Conservation (phyloP, 2,888 invertebrate genomes). For the Pollenia amentaria region DNA sequence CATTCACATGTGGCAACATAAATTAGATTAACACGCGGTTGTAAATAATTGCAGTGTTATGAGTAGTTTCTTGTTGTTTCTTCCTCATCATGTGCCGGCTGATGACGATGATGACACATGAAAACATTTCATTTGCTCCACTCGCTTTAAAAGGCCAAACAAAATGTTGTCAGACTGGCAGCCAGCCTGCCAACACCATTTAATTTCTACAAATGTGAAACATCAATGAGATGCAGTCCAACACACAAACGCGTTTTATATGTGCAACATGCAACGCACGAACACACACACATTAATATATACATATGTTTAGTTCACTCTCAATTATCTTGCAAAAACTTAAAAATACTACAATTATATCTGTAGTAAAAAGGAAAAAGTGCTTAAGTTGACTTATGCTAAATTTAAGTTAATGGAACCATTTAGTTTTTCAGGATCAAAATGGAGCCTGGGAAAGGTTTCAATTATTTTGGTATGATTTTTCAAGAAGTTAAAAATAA, state of each 20-base stretch:
- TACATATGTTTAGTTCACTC: constrained; percentile 13
- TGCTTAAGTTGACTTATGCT: no score
- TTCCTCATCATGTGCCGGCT: constrained; percentile 30
- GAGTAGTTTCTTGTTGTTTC: constrained; percentile 22
- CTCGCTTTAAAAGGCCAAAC: constrained; percentile 24
- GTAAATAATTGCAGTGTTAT: constrained; percentile 50
- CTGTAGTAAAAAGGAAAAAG: no score
- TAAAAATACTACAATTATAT: constrained; percentile 3
- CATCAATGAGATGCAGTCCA: constrained; percentile 22
- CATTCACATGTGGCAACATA: constrained; percentile 56
- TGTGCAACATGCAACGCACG: constrained; percentile 11
- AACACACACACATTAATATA: neutral
- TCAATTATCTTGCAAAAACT: constrained; percentile 15
- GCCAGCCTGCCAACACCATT: constrained; percentile 39
- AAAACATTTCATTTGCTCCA: constrained; percentile 57
- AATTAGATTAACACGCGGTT: constrained; percentile 66
- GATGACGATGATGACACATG: constrained; percentile 60
- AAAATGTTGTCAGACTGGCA: constrained; percentile 36
- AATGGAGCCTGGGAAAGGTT: no score
- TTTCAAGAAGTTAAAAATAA: no score
- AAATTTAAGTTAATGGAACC: no score
- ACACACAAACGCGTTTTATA: constrained; percentile 16
- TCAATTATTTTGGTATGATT: no score
- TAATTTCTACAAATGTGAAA: constrained; percentile 42
- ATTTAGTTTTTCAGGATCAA: no score